These are phyloP conservation scores for Manis pentadactyla DNA, from an alignment of 2,797 vertebrate genomes.

Conservation along the genomic window DNA sequence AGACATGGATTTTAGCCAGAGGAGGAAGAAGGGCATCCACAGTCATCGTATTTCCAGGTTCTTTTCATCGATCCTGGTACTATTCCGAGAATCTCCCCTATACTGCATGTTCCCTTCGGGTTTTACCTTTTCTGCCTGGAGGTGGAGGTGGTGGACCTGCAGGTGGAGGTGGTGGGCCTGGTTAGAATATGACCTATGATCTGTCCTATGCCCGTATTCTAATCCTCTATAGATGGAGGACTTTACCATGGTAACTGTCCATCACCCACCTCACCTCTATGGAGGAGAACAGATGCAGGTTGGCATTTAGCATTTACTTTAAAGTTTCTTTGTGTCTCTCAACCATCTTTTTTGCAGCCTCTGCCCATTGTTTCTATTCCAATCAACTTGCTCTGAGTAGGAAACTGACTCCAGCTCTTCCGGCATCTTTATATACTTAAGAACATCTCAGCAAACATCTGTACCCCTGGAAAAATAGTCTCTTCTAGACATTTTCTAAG, in stretches of 20 bases:
- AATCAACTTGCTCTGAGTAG: background rate
- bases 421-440: background rate
- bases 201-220: too few relatives aligned
- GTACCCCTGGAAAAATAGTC: background rate
- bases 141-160: background rate
- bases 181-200: background rate
- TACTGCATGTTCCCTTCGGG: background rate
- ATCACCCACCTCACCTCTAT: background rate
- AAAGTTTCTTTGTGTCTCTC: background rate
- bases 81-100: background rate
- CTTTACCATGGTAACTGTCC: background rate
- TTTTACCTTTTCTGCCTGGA: background rate
- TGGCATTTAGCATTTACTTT: background rate
- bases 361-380: background rate
- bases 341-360: background rate
- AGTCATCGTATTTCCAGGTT: background rate
- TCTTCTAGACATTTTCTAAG: background rate
- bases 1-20: background rate
- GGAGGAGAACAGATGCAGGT: background rate
- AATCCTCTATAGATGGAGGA: background rate
- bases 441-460: background rate
- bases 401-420: background rate
- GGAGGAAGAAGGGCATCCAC: background rate
- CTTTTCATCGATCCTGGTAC: background rate
- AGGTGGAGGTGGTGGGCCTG: background rate